A percentile compares a stretch with the other conserved stretches of the same genome.
These are phyloP conservation scores for Phataginus tetradactyla DNA, from an alignment of 2,797 vertebrate species.

Conservation along the genomic window DNA sequence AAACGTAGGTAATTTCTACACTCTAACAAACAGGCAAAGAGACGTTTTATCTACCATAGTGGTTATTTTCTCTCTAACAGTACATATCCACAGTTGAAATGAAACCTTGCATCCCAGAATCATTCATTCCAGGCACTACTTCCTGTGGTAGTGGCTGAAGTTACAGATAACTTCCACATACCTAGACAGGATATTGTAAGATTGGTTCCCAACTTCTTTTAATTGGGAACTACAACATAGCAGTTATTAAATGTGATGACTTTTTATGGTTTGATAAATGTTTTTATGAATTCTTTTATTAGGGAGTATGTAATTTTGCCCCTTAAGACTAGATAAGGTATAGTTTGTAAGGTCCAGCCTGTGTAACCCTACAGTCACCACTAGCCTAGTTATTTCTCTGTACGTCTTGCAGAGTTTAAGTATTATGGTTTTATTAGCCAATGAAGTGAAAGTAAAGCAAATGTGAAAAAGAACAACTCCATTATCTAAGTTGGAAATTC, in stretches of 20 bases:
- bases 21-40: not conserved
- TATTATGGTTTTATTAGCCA: conserved; percentile 20
- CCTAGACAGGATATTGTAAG: not conserved
- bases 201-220: not conserved
- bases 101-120: not conserved
- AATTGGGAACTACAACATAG: not conserved
- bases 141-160: not conserved
- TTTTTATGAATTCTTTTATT: not conserved
- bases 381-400: not conserved
- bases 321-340: not conserved
- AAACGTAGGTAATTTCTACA: not conserved
- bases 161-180: not conserved
- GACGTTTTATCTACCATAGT: not conserved
- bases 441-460: not conserved
- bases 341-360: not conserved
- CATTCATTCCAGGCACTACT: not conserved
- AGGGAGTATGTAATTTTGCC: not conserved
- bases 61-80: not conserved
- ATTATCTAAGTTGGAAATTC: not conserved
- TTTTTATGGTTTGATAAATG: not conserved
- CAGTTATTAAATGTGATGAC: not conserved
- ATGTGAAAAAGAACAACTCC: conserved; percentile 19
- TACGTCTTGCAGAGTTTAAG: not conserved
- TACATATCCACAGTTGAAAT: not conserved
- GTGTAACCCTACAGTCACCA: not conserved